These are phyloP conservation scores for Illadopsis cleaveri DNA, from an alignment of 2,113 vertebrate species.

Conservation along the genomic window DNA sequence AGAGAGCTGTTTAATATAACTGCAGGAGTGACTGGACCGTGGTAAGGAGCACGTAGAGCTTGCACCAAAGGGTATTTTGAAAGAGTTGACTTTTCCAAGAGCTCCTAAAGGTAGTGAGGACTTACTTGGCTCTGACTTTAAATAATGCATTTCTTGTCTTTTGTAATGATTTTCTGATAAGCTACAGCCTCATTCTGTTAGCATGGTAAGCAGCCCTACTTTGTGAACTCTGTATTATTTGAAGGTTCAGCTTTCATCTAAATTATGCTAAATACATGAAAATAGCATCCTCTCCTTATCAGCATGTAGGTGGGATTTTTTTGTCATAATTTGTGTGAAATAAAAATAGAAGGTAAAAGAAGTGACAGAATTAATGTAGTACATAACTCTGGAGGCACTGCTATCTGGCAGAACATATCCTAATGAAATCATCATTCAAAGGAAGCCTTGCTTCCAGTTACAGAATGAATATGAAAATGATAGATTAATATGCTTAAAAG, in stretches of 20 bases:
- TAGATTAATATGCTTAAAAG: conserved; percentile 12
- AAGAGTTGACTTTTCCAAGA: neutral
- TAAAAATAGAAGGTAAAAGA: conserved; percentile 2
- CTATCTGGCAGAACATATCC: conserved; percentile 27
- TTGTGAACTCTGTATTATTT: neutral
- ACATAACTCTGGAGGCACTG: neutral
- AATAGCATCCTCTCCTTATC: neutral
- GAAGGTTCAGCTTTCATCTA: neutral
- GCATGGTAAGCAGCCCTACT: neutral
- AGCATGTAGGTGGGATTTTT: neutral
- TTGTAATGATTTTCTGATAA: neutral
- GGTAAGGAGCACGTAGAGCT: neutral
- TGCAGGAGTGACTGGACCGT: neutral
- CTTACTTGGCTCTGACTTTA: neutral
- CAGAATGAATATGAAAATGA: conserved; percentile 6
- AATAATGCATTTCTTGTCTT: neutral
- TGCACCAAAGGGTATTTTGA: neutral
- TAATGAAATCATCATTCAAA: conserved; percentile 62
- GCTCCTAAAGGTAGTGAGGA: neutral
- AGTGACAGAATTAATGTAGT: conserved; percentile 42
- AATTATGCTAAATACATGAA: neutral
- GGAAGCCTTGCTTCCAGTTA: conserved; percentile 26
- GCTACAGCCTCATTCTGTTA: neutral
- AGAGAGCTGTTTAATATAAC: neutral
- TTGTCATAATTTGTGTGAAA: neutral